Evolutionary conservation across 1,140 invertebrate species (phyloP), one percentile per base, ranked within the genome.

Genomic region (Caenorhabditis brenneri): DNA sequence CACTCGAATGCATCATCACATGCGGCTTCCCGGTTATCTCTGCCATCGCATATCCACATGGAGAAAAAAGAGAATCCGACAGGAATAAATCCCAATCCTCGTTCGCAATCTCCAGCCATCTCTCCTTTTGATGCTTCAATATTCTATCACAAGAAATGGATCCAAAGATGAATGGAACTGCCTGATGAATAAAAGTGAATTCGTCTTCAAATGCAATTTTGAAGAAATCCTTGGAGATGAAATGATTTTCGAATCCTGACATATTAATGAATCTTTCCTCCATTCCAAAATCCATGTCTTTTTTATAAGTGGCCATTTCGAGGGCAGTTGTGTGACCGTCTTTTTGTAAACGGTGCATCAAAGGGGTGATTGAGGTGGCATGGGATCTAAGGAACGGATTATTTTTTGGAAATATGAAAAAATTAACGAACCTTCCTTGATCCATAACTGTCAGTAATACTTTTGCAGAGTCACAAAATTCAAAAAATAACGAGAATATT

Each of bases 181-280:
- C 65, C n/a, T 74, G 65, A 74, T 74, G 65, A 9, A 74, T n/a
- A 27, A 74, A 74, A 24, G 65, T 74, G 36, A 74, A 74, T 46
- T 74, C 65, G 24, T 74, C 65, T 74, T 74, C 65, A 15, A 74
- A 74, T 12, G 65, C 65, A 22, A 74, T 74, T 74, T 74, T 74
- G 65, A 74, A 74, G n/a, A 74, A 74, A n/a, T 74, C 65, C n/a
- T 74, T 74, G 19, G 65, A 74, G 15, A 74, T 39, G 36, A 74
- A 74, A 39, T 74, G 12, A 42, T 74, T 74, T 24, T 74, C 65
- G n/a, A 74, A 42, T 2, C 36, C 65, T 24, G 65, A 10, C 65
- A 74, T 74, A 42, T 74, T 46, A 42, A 74, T 74, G 19, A 74
- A 74, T 24, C 65, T 74, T 24, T 74, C 65, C 36, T 46, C 65